Percentiles rank a stretch among this genome's conserved stretches.
phyloP scores from a whole-genome alignment of 2,888 invertebrate species.

The Unio pictorum region DNA sequence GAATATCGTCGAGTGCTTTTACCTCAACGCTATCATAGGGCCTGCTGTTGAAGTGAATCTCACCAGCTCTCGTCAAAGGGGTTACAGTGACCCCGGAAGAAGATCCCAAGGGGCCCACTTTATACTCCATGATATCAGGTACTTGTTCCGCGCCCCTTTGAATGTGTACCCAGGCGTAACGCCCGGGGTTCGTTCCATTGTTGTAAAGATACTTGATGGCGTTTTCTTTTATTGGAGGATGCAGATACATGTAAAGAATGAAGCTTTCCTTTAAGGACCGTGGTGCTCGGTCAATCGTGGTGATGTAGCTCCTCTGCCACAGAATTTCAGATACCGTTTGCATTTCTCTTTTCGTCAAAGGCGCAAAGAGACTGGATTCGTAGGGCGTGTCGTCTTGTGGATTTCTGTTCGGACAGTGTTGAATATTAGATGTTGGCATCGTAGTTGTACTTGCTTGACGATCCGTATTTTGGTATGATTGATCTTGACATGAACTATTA shows the following conservation, averaged over 20 bases:
- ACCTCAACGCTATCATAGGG: conserved; percentile 40
- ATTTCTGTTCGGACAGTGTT: conserved; percentile 14
- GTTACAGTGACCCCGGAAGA: conserved; percentile 8
- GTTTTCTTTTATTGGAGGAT: conserved; percentile 32
- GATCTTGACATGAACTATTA: no score
- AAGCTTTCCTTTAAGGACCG: conserved; percentile 29
- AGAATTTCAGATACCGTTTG: conserved; percentile 22
- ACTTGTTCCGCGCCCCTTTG: conserved; percentile 26
- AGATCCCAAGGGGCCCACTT: conserved; percentile 39
- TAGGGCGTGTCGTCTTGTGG: conserved; percentile 20
- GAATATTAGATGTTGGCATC: not conserved
- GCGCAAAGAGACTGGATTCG: conserved; percentile 31
- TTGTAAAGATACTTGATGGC: conserved; percentile 35
- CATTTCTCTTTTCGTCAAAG: conserved; percentile 36
- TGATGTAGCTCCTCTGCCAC: conserved; percentile 13
- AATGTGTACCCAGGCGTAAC: conserved; percentile 38
- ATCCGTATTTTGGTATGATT: no score
- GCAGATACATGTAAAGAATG: conserved; percentile 34
- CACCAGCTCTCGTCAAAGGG: conserved; percentile 21
- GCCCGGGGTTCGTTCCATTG: conserved; percentile 30
- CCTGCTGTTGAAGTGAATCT: conserved; percentile 40
- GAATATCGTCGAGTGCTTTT: conserved; percentile 22
- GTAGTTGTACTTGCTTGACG: not conserved
- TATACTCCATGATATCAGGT: conserved; percentile 46
- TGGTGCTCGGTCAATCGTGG: conserved; percentile 18